phyloP scores from a whole-genome alignment of 2,797 vertebrate species.

The Ataeniobius toweri region DNA sequence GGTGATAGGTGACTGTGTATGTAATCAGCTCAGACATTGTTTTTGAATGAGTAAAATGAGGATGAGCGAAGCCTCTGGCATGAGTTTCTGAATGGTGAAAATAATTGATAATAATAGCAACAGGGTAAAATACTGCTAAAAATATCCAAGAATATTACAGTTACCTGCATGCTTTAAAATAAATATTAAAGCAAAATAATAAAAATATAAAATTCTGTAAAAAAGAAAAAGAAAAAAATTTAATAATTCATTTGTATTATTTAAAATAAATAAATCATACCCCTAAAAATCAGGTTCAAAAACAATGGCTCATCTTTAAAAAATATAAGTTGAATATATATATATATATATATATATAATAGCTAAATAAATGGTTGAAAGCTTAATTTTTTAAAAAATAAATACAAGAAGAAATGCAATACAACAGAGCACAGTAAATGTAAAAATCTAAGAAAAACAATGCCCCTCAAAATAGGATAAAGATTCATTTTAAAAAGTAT shows the following conservation, averaged over 20 bases:
- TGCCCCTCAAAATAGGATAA: no score
- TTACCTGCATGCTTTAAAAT: neutral
- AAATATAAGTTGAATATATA: neutral
- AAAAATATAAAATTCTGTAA: neutral
- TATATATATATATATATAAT: neutral
- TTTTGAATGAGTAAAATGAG: slow-evolving; percentile 55
- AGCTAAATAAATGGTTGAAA: no score
- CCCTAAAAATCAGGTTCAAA: neutral
- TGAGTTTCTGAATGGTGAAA: slow-evolving; percentile 58
- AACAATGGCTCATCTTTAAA: neutral
- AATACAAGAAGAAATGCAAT: no score
- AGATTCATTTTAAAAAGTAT: no score
- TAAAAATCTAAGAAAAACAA: no score
- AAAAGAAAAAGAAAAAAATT: neutral
- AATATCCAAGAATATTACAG: neutral
- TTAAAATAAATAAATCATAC: neutral
- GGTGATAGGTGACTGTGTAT: slow-evolving; percentile 57
- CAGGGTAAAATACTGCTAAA: neutral
- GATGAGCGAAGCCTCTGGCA: slow-evolving; percentile 63
- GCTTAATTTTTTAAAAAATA: no score
- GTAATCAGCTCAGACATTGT: slow-evolving; percentile 65
- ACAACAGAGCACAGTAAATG: no score
- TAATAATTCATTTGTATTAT: neutral
- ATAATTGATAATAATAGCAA: slow-evolving; percentile 61
- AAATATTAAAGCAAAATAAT: neutral